Evolutionary conservation across 2,113 vertebrate genomes (phyloP).

Genomic region (Oreochromis tanganicae): DNA sequence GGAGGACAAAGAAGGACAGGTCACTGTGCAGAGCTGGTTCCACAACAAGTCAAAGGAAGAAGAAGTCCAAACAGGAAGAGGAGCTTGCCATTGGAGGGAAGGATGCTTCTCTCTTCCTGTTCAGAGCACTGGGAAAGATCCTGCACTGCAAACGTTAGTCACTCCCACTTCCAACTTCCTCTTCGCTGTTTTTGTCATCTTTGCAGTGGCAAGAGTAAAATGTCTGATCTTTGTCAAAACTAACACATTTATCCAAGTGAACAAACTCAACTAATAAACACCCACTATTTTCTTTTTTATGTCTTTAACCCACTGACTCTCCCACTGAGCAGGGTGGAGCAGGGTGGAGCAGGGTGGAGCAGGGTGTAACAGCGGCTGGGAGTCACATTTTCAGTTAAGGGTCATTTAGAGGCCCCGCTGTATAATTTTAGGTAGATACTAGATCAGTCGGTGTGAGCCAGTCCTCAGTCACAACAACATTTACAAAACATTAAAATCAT

Average conservation of each 20-base stretch:
- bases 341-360: background rate
- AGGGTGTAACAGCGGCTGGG: background rate
- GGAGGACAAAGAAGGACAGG: conserved; percentile 68
- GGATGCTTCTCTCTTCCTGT: conserved; percentile 91
- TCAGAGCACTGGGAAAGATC: conserved; percentile 94
- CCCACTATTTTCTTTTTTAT: accelerated
- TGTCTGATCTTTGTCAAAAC: background rate
- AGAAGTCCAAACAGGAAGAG: conserved; percentile 47
- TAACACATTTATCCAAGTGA: background rate
- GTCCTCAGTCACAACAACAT: background rate
- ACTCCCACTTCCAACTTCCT: background rate
- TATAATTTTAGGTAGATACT: background rate
- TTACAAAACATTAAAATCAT: background rate
- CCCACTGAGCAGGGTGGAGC: background rate
- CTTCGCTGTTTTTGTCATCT: background rate
- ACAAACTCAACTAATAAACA: background rate
- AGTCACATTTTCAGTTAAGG: background rate
- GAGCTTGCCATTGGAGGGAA: conserved; percentile 84
- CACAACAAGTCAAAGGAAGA: conserved; percentile 69
- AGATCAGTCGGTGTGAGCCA: background rate
- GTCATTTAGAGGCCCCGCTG: background rate
- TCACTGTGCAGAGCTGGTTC: conserved; percentile 49
- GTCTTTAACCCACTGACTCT: background rate
- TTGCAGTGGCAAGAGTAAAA: background rate
- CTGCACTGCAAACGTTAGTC: conserved; percentile 94